Evolutionary conservation across 2,797 vertebrate species (phyloP).

Genomic region (Catostomus latipinnis): DNA sequence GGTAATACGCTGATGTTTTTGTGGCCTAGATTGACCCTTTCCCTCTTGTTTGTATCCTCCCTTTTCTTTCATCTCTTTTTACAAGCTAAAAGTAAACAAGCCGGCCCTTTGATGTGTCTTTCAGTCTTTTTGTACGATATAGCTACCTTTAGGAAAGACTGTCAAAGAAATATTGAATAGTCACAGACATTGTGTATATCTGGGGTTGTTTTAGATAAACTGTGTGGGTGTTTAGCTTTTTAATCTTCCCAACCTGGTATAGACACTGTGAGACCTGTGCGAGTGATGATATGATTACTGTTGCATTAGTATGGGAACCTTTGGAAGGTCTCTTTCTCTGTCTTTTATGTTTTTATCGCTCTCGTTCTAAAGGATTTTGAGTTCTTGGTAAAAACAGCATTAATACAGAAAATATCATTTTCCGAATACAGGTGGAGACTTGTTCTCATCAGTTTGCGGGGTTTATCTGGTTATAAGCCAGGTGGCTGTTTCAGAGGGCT

Average conservation of each 20-base stretch:
- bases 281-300: constrained; percentile 21
- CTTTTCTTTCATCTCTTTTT: constrained; percentile 15
- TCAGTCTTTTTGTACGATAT: background rate
- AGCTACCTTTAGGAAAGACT: background rate
- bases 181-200: background rate
- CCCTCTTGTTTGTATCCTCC: background rate
- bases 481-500: background rate
- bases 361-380: background rate
- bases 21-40: constrained; percentile 39
- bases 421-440: too few relatives aligned
- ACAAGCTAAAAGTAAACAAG: constrained; percentile 1
- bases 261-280: too few relatives aligned
- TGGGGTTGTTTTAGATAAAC: background rate
- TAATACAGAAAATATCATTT: background rate
- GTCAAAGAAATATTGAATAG: background rate
- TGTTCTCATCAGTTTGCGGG: background rate
- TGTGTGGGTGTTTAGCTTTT: background rate
- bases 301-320: constrained; percentile 9
- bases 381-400: background rate
- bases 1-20: constrained; percentile 9
- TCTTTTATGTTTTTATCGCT: background rate
- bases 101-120: background rate
- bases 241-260: background rate
- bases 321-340: background rate
- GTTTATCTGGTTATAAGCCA: constrained; percentile 9